These are phyloP conservation scores for Zelostemma sp. DNA, from an alignment of 1,140 invertebrate genomes.

Conservation along the genomic window DNA sequence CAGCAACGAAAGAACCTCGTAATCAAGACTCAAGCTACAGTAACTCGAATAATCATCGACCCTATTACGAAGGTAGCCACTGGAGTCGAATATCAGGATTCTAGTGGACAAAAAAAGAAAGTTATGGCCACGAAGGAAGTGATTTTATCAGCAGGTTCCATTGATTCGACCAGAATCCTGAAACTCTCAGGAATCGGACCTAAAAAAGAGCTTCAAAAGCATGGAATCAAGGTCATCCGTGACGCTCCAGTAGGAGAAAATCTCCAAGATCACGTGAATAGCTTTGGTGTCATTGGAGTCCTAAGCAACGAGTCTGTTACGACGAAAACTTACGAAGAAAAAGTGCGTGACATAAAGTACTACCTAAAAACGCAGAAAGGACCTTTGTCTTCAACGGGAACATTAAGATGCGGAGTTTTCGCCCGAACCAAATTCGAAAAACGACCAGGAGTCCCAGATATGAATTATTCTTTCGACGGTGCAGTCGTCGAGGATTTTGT, in stretches of 20 bases:
- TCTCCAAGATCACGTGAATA: conserved; percentile 76
- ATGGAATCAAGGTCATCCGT: conserved; percentile 68
- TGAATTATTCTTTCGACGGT: conserved; percentile 76
- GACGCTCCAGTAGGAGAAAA: conserved; percentile 81
- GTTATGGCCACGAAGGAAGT: conserved; percentile 77
- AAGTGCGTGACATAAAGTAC: conserved; percentile 69
- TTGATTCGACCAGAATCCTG: conserved; percentile 74
- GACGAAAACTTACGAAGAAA: conserved; percentile 63
- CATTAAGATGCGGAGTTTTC: conserved; percentile 56
- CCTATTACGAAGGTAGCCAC: conserved; percentile 75
- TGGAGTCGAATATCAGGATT: conserved; percentile 76
- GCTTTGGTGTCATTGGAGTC: conserved; percentile 70
- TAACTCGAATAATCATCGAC: conserved; percentile 82
- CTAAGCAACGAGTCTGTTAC: conserved; percentile 71
- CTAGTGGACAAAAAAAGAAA: conserved; percentile 61
- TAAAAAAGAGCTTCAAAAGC: conserved; percentile 64
- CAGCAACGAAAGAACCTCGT: conserved; percentile 78
- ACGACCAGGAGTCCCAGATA: conserved; percentile 70
- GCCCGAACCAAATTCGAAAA: conserved; percentile 54
- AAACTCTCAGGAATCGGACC: conserved; percentile 75
- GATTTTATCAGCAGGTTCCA: conserved; percentile 72
- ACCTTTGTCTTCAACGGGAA: conserved; percentile 59
- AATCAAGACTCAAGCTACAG: conserved; percentile 78
- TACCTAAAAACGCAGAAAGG: conserved; percentile 62
- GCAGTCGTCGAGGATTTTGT: conserved; percentile 55